Conservation (phyloP, 2,797 vertebrate genomes). For the Polyboroides typus region DNA sequence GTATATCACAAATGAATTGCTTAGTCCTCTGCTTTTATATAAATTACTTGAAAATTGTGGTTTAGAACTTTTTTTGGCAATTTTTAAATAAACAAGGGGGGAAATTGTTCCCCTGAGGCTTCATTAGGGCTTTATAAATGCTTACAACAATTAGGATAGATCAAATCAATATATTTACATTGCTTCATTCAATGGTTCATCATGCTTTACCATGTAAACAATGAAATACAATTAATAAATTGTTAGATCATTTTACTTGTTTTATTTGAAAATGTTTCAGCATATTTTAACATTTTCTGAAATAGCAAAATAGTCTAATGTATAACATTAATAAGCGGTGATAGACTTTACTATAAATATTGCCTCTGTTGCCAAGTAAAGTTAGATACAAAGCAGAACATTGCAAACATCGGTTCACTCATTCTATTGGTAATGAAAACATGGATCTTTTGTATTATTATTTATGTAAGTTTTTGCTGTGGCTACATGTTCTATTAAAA, state of each 20-base stretch:
- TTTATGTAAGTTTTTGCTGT: not conserved
- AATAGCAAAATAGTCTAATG: slow-evolving; percentile 73
- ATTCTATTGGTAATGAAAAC: slow-evolving; percentile 49
- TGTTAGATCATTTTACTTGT: slow-evolving; percentile 57
- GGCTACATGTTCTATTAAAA: not conserved
- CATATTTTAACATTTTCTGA: slow-evolving; percentile 77
- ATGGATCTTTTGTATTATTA: slow-evolving; percentile 52
- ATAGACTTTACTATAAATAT: slow-evolving; percentile 81
- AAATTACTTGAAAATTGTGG: slow-evolving; percentile 4
- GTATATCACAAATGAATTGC: not conserved
- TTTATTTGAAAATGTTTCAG: slow-evolving; percentile 72
- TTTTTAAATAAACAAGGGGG: slow-evolving; percentile 46
- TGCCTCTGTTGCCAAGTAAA: slow-evolving; percentile 76
- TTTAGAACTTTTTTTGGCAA: not conserved
- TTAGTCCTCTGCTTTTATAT: slow-evolving; percentile 3
- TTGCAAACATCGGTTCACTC: slow-evolving; percentile 55
- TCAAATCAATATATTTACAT: slow-evolving; percentile 69
- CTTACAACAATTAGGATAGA: slow-evolving; percentile 54
- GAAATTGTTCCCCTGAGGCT: slow-evolving; percentile 23
- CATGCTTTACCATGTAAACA: slow-evolving; percentile 61
- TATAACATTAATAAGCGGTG: slow-evolving; percentile 78
- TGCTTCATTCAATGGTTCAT: slow-evolving; percentile 63
- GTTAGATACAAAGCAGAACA: slow-evolving; percentile 69
- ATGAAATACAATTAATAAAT: slow-evolving; percentile 73
- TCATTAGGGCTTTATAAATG: slow-evolving; percentile 54